Base-by-base conservation (phyloP, 2,888 invertebrate genomes). In the Hydrotaea cyrtoneurina region DNA sequence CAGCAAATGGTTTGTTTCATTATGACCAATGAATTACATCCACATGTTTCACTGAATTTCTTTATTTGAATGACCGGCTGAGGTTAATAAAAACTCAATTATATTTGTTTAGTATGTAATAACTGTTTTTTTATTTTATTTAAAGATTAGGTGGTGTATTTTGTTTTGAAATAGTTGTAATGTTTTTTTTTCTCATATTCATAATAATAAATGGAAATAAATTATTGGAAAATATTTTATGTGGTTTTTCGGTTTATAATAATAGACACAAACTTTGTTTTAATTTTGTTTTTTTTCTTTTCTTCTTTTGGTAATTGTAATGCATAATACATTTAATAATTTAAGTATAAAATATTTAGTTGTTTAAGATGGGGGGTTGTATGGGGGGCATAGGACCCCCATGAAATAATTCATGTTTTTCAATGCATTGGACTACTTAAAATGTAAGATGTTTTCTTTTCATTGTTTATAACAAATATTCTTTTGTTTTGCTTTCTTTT, bases 401-500 rank as follows among this genome's bases (percentile, higher is more conserved):
- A 23, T 62, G 23, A 78, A 78, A 78, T 72, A 59, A 78, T 72
- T 71, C 23, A 19, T 66, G 0, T 66, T 69, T 43, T 19, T 57
- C 66, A 75, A 80, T 78, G 81, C 73, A 82, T 82, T 82, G 77
- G 81, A 78, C 81, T 82, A 82, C 81, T 82, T 83, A 83, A 83
- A 82, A 79, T 79, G 46, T 76, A 83, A 75, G 62, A 74, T 73
- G 19, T 74, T 78, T 78, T 69, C 39, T 69, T 46, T 69, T 43
- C n/a, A n/a, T 31, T 69, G 69, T 46, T 46, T 2, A 64, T 82
- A 82, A 79, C 79, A 79, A 83, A 76, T 83, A 79, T 76, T 75
- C 43, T 74, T 69, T 74, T 76, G 71, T 76, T 11, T 59, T 59
- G 21, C 36, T 17, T 57, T 7, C 21, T 23, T 5, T 39, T 66